Evolutionary conservation across 1,140 invertebrate genomes (phyloP).

Genomic region (Trichonephila clavipes): DNA sequence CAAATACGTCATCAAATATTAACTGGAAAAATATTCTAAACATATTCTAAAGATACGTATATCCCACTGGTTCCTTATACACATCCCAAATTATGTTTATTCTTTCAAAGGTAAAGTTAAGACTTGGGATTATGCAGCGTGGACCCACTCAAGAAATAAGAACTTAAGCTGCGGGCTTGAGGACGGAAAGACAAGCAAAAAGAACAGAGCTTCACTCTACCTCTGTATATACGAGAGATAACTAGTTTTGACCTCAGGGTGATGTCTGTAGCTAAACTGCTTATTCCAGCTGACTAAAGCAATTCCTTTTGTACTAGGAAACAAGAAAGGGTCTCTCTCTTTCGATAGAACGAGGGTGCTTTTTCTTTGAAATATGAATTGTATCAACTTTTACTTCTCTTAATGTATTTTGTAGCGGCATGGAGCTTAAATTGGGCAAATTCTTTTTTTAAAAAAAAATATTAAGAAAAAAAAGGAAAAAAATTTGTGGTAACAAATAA

Average conservation of each 20-base stretch:
- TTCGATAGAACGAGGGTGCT: neutral
- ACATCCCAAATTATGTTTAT: conserved; percentile 25
- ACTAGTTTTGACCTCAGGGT: conserved; percentile 64
- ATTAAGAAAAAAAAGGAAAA: no score
- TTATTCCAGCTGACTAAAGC: conserved; percentile 66
- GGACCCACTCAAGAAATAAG: conserved; percentile 47
- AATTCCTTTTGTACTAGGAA: conserved; percentile 52
- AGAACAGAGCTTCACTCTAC: conserved; percentile 36
- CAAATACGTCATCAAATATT: no score
- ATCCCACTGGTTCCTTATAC: neutral
- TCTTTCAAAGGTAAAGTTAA: conserved; percentile 31
- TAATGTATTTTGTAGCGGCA: no score
- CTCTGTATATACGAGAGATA: conserved; percentile 50
- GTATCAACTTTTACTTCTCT: neutral
- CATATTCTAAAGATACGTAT: no score
- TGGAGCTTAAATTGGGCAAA: no score
- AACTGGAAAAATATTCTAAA: no score
- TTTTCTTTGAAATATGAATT: conserved; percentile 60
- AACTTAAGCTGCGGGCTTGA: conserved; percentile 56
- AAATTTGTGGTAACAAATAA: no score
- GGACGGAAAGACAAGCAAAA: conserved; percentile 49
- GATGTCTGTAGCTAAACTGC: conserved; percentile 64
- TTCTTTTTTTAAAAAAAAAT: no score
- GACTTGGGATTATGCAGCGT: conserved; percentile 17
- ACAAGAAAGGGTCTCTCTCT: neutral